Base-by-base conservation (phyloP, 2,797 vertebrate species). In the Decapterus maruadsi region DNA sequence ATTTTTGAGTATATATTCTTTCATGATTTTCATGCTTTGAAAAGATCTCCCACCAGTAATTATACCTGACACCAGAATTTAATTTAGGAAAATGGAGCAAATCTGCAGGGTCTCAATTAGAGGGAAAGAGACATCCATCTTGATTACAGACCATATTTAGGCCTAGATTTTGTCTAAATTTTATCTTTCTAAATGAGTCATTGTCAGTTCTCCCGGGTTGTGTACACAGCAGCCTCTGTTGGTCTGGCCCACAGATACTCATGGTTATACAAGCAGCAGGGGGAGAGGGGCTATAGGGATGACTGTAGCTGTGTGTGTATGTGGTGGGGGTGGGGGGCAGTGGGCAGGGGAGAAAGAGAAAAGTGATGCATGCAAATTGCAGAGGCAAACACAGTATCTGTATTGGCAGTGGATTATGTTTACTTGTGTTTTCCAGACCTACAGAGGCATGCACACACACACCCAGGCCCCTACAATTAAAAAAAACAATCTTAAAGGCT, bases 51-150 rank as follows among this genome's bases (percentile, higher is more conserved):
- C 36, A 14, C 10, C 56, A 43, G 53, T 31, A 71, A 59, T 48
- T 60, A 68, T 2, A 59, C 51, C 59, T 16, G 80, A 68, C 42
- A 20, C 1, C n/a, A 3, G 7, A 8, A 17, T 48, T 36, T 10
- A 0, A 59, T 70, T 40, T 67, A n/a, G 40, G 53, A 42, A 58
- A 78, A 46, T 56, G 22, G 65, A 70, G 31, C 38, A 68, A 71
- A 70, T 76, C 68, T 76, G 55, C 76, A 62, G 64, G 2, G 50
- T 66, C 43, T 66, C 40, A 50, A 66, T 85, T 59, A 72, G 16
- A 20, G 17, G 9, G 26, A 53, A 12, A 38, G 7, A 62, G 22
- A 29, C 42, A 13, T 20, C 40, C 58, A 43, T 65, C 65, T 54
- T 8, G 34, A 60, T 50, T 46, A 16, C 20, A 53, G 61, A 50